These are phyloP conservation scores for Drosophila stalkeri DNA, from an alignment of 2,888 invertebrate species.

Conservation along the genomic window DNA sequence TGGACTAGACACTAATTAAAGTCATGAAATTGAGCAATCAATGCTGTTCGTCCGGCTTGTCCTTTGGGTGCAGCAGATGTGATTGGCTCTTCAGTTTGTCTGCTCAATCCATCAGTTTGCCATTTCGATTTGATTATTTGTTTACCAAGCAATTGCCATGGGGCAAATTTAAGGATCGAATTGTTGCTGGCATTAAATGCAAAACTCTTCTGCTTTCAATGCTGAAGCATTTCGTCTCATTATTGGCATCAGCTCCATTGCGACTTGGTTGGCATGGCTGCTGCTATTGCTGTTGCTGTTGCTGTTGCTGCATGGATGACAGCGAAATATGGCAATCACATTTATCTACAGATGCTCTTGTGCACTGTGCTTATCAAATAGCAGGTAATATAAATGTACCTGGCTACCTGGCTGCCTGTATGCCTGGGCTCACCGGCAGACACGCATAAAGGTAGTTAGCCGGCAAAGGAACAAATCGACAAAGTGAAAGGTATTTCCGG, in stretches of 20 bases:
- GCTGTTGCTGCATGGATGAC: slow-evolving; percentile 13
- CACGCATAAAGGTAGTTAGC: slow-evolving; percentile 74
- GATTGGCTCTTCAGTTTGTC: slow-evolving; percentile 9
- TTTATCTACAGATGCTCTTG: slow-evolving; percentile 41
- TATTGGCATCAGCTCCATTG: slow-evolving; percentile 21
- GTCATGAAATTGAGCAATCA: not conserved
- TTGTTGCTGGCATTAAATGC: slow-evolving; percentile 44
- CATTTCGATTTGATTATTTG: slow-evolving; percentile 25
- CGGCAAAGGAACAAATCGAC: slow-evolving; percentile 43
- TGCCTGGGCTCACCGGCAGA: slow-evolving; percentile 39
- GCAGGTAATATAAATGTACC: slow-evolving; percentile 59
- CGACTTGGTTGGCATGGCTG: slow-evolving; percentile 26
- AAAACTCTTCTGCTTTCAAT: slow-evolving; percentile 6
- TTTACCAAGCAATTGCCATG: slow-evolving; percentile 23
- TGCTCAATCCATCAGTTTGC: slow-evolving; percentile 10
- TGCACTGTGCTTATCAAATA: slow-evolving; percentile 64
- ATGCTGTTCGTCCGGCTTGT: not conserved
- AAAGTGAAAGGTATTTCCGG: slow-evolving; percentile 65
- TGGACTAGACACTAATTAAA: not conserved
- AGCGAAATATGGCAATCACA: slow-evolving; percentile 54
- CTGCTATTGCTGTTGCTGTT: slow-evolving; percentile 1
- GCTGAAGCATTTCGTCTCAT: slow-evolving; percentile 18
- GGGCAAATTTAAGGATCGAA: slow-evolving; percentile 15
- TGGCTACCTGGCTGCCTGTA: slow-evolving; percentile 31
- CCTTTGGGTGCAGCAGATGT: slow-evolving; percentile 9